Percentiles rank a stretch among this genome's conserved stretches.
These are phyloP conservation scores for Orthonyx spaldingii DNA, from an alignment of 2,113 vertebrate species.

Conservation along the genomic window DNA sequence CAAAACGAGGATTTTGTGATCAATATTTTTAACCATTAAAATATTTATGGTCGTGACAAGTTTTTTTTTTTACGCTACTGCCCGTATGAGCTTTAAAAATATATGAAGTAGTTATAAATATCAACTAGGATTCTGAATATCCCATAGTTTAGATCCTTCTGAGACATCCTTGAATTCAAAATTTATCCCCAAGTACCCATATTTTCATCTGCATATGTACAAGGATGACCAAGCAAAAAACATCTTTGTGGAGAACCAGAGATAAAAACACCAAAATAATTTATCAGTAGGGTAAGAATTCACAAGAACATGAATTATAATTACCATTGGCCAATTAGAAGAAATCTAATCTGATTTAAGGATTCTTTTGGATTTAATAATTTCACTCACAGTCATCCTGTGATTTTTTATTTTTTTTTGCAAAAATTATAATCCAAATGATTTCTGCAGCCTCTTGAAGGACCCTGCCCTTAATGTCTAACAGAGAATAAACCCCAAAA, in stretches of 20 bases:
- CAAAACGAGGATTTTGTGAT: background rate
- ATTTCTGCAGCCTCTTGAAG: background rate
- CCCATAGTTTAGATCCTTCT: background rate
- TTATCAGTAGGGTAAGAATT: background rate
- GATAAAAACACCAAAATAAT: background rate
- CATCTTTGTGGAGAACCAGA: background rate
- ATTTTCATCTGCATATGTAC: background rate
- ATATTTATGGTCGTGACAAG: background rate
- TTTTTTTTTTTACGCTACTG: background rate
- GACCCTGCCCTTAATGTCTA: background rate
- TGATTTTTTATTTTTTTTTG: too few relatives aligned
- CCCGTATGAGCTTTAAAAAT: background rate
- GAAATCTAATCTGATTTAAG: background rate
- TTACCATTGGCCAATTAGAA: background rate
- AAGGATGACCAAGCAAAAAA: background rate
- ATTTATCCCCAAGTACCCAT: rapidly evolving
- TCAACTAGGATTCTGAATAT: background rate
- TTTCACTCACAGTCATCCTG: background rate
- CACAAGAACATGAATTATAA: background rate
- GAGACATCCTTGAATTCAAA: rapidly evolving
- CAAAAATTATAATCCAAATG: background rate
- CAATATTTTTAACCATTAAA: background rate
- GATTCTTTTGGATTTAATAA: background rate
- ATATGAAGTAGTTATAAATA: background rate
- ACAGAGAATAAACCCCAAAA: background rate